Base-by-base conservation (phyloP, 1,140 invertebrate species). In the Papilio machaon region DNA sequence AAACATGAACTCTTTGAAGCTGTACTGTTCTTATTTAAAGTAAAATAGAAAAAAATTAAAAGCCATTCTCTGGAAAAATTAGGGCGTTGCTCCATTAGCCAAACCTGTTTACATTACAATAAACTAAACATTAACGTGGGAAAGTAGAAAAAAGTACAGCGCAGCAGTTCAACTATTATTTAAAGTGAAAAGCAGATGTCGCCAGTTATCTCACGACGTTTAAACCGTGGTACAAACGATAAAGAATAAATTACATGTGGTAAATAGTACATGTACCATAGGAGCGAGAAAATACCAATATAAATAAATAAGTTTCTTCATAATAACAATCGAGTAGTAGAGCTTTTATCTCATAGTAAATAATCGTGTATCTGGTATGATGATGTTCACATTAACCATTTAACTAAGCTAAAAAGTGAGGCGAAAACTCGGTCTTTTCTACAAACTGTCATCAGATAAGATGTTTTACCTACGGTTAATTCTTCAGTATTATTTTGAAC, bases 181-280 rank as follows among this genome's bases (percentile, higher is more conserved):
- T 73, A 82, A 77, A 82, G 43, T 73, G 60, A 64, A 64, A 30
- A 64, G 60, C 60, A 82, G 17, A 60, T 54, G 7, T 9, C 67
- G 52, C 23, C 13, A 30, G n/a, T n/a, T 49, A 47, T 81, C 73
- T 80, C 17, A 52, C 46, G 67, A 47, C 4, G 43, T 23, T 54
- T 30, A 73, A 54, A 73, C 19, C 23, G 64, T 46, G 23, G 64
- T 23, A 74, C 75, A 60, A 80, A 74, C 23, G 35, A 43, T 49
- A 43, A 73, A 73, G 30, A 67, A 23, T 23, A 83, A 58, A 54
- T 38, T 54, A 80, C 73, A 70, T 54, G 10, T 64, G 23, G 60
- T 35, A 64, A 35, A 9, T 30, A 4, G 10, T 64, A 64, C 19
- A 64, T 9, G 60, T 23, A 30, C 60, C 19, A 23, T 30, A 64